A percentile compares a stretch with the other conserved stretches of the same genome.
phyloP scores from a whole-genome alignment of 2,797 vertebrate genomes.

The Aythya fuligula region DNA sequence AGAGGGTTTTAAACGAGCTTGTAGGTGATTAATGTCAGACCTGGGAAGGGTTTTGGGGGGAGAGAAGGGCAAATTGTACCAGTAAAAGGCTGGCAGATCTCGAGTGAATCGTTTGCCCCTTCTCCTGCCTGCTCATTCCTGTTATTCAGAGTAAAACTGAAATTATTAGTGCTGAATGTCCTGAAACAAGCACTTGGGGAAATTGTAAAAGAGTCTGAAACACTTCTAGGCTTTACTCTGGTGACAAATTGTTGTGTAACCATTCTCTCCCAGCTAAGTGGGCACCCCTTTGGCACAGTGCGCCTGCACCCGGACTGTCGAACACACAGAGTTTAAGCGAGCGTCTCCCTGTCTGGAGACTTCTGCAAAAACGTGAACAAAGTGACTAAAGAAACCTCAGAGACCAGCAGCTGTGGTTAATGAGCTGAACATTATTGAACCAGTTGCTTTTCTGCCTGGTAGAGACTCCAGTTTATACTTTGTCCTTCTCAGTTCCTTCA shows the following conservation, averaged over 20 bases:
- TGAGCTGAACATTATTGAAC: background rate
- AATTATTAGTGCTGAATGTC: background rate
- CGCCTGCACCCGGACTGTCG: background rate
- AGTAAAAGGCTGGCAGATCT: background rate
- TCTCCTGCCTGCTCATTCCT: background rate
- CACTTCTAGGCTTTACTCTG: background rate
- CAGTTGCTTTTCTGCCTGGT: background rate
- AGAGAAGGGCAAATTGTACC: background rate
- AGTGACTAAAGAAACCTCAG: background rate
- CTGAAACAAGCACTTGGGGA: background rate
- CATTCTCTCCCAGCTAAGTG: background rate
- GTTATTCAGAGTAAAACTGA: background rate
- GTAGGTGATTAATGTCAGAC: slow-evolving; percentile 14
- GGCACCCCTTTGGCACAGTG: background rate
- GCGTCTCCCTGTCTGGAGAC: background rate
- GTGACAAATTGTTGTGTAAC: background rate
- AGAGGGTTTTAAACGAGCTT: slow-evolving; percentile 24
- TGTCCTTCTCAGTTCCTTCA: background rate
- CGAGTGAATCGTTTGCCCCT: background rate
- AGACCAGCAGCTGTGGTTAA: background rate
- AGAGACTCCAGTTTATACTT: background rate
- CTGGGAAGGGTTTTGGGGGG: background rate
- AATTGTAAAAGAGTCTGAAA: background rate
- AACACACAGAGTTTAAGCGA: background rate
- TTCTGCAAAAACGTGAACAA: background rate